A percentile compares a stretch with the other conserved stretches of the same genome.
Conservation (phyloP, 2,113 vertebrate species). For the Cathartes aura region DNA sequence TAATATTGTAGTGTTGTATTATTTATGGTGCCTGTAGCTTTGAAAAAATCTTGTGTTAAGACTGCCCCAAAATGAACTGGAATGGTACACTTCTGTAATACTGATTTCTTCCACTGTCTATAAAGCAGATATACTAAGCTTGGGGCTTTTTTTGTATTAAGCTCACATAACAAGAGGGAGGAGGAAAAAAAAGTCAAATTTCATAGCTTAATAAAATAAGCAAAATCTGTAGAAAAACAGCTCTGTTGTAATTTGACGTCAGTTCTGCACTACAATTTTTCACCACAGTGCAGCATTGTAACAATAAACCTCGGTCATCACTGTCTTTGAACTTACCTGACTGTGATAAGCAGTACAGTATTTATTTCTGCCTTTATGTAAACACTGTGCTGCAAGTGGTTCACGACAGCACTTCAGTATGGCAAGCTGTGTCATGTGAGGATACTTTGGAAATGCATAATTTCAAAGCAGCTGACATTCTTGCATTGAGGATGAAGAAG, state of each 20-base stretch:
- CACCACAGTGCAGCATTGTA: background rate
- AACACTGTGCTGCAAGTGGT: constrained; percentile 20
- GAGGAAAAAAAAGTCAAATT: background rate
- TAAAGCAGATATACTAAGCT: background rate
- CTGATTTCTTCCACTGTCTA: background rate
- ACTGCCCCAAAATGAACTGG: background rate
- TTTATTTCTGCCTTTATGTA: constrained; percentile 50
- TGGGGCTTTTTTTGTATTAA: background rate
- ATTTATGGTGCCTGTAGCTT: background rate
- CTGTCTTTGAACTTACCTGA: constrained; percentile 19
- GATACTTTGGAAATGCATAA: constrained; percentile 26
- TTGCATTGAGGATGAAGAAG: background rate
- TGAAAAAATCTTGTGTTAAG: background rate
- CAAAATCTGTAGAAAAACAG: background rate
- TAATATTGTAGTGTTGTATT: background rate
- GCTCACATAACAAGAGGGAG: background rate
- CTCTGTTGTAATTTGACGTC: background rate
- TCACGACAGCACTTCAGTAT: background rate
- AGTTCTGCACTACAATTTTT: background rate
- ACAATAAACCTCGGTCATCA: constrained; percentile 14
- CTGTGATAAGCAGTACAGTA: background rate
- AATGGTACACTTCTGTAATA: background rate
- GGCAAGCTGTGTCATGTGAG: constrained; percentile 8
- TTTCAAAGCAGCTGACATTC: constrained; percentile 21
- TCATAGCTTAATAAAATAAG: background rate